Base-by-base conservation (phyloP, 2,888 invertebrate species). In the Nasonia oneida region DNA sequence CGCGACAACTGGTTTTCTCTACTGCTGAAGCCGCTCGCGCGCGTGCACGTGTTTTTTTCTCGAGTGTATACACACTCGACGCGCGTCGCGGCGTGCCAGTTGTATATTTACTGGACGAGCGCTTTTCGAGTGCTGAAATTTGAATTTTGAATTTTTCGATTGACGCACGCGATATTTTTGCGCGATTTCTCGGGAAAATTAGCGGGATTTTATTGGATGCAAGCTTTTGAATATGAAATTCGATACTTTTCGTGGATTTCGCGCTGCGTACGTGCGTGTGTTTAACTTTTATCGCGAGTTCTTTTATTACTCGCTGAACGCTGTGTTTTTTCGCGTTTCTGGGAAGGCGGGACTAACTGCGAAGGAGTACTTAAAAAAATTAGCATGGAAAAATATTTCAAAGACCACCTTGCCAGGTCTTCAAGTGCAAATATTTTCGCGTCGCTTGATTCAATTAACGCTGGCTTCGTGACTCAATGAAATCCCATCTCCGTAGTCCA, bases 1-100 rank as follows among this genome's bases (percentile, higher is more conserved):
- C 73, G 77, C 78, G 71, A 83, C 80, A 83, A 83, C 86, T 83
- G 76, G 86, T 86, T 86, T 64, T 80, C 78, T 37, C 47, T 47
- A 47, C 29, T 5, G 3, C 70, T 57, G 29, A 29, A 29, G 64
- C 23, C 23, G 74, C 64, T 37, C 42, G 8, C 61, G 76, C 15
- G 70, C 29, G 12, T 39, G 73, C 78, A 50, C 83, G 47, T 39
- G 77, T 73, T 77, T 78, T 78, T 47, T 57, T 73, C 78, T 50
- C 42, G 73, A n/a, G n/a, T 73, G 42, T 73, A 73, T 73, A 73
- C 67, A 33, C 67, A 33, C 29, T 37, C 37, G 37, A 37, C 37
- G 37, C 33, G 8, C 42, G 57, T 1, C 29, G 29, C 29, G 29
- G 29, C 73, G 8, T 15, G 37, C 6, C 4, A 33, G 29, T 67